These are phyloP conservation scores for Crenichthys baileyi DNA, from an alignment of 2,797 vertebrate species.

Conservation along the genomic window DNA sequence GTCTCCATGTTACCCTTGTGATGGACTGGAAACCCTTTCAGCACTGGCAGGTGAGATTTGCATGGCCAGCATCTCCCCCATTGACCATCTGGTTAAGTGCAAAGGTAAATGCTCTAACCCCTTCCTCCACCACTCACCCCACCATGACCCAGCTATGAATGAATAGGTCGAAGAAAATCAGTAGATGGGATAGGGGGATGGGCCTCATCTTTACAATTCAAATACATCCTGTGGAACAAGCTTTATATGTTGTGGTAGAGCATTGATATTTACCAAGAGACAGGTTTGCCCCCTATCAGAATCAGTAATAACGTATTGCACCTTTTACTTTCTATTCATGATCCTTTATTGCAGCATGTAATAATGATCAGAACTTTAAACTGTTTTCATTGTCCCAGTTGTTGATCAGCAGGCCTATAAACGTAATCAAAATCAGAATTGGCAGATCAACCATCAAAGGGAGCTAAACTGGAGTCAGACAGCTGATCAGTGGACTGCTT, in stretches of 20 bases:
- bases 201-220: no score
- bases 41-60: not conserved
- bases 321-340: not conserved
- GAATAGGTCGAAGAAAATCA: not conserved
- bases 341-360: not conserved
- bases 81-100: not conserved
- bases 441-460: no score
- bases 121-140: no score
- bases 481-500: no score
- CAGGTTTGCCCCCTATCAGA: not conserved
- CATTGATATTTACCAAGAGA: not conserved
- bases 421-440: not conserved
- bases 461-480: no score
- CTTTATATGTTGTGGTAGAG: not conserved
- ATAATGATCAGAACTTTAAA: not conserved
- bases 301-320: not conserved
- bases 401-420: not conserved
- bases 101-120: not conserved
- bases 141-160: not conserved
- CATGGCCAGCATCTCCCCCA: not conserved
- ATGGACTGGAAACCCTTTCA: not conserved
- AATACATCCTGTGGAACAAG: no score
- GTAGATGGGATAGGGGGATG: no score
- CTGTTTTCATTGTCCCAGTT: not conserved
- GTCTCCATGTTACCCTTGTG: not conserved